phyloP scores from a whole-genome alignment of 2,797 vertebrate genomes.

The Poeciliopsis infans region DNA sequence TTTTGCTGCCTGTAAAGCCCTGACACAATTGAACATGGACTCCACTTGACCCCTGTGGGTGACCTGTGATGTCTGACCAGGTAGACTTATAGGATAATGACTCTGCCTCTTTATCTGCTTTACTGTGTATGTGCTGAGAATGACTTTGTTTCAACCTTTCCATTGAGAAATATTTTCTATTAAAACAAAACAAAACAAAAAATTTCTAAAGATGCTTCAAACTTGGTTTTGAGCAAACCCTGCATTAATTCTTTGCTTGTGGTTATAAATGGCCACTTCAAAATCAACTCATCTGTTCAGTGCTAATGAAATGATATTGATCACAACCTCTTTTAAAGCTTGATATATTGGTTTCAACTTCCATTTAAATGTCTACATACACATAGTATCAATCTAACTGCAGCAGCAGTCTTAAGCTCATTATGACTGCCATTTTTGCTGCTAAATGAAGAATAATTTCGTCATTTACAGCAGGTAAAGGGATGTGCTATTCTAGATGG shows the following conservation, averaged over 20 bases:
- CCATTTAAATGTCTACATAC: conserved; percentile 16
- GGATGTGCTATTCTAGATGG: conserved; percentile 25
- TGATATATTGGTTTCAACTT: conserved; percentile 7
- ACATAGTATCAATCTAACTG: not conserved
- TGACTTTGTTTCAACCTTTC: not conserved
- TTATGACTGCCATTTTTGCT: conserved; percentile 32
- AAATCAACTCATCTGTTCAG: conserved; percentile 1
- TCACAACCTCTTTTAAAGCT: conserved; percentile 2
- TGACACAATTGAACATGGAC: not conserved
- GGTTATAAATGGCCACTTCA: not conserved
- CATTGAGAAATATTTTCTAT: not conserved
- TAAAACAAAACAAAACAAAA: not conserved
- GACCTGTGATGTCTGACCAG: too few species aligned
- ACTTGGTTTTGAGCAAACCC: not conserved
- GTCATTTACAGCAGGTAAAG: conserved; percentile 49
- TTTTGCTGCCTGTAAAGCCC: not conserved
- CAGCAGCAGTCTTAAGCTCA: not conserved
- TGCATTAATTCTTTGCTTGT: not conserved
- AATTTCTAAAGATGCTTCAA: not conserved
- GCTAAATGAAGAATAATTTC: conserved; percentile 42
- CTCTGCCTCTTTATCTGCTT: not conserved
- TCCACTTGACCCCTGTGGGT: not conserved
- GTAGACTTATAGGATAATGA: not conserved
- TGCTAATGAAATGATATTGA: conserved; percentile 2
- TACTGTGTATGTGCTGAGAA: not conserved